Base-by-base conservation (phyloP, 64 coral and sea anemone species). In the Montipora capricornis region DNA sequence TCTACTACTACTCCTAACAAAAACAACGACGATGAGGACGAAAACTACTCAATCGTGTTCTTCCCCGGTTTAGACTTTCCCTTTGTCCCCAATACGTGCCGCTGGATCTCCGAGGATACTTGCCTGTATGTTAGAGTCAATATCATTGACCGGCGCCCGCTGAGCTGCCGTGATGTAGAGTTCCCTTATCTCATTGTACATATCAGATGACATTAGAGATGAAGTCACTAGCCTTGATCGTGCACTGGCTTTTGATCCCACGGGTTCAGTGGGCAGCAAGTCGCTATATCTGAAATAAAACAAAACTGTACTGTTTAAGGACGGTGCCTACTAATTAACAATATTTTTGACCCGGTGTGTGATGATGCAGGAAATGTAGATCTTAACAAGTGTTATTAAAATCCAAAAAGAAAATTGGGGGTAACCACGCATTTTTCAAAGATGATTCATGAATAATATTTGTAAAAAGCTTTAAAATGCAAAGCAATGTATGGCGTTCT, bases 101-200 rank as follows among this genome's bases (percentile, higher is more conserved):
- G 2, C 29, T 26, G 59, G 66, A 1, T 4, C 5, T 8, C 66
- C 22, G 4, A 51, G 3, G 17, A 5, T 49, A 58, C 82, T 49
- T 94, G 91, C 97, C 92, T 99, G 97, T 84, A 99, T 95, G 29
- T 93, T 95, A 20, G 89, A 84, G 74, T 99, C 97, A 26, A 99
- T 94, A 46, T 99, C 89, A 45, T 96, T 96, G 70, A 89, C 91
- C 29, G 97, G 97, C 12, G 94, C 88, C 26, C 91, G 90, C 52
- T 96, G 97, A 44, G 97, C 97, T 44, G 97, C 97, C 6, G 88
- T 88, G 12, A 99, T 92, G 64, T 99, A 99, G n/a, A 99, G 84
- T 55, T 96, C 94, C 82, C 80, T 89, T 80, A 99, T 94, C 91
- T 99, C 95, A 51, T 94, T 96, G 79, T 99, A 99, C 97, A 99